These are phyloP conservation scores for Crocodylus rhombifer DNA, from an alignment of 2,797 vertebrate genomes.

Conservation along the genomic window DNA sequence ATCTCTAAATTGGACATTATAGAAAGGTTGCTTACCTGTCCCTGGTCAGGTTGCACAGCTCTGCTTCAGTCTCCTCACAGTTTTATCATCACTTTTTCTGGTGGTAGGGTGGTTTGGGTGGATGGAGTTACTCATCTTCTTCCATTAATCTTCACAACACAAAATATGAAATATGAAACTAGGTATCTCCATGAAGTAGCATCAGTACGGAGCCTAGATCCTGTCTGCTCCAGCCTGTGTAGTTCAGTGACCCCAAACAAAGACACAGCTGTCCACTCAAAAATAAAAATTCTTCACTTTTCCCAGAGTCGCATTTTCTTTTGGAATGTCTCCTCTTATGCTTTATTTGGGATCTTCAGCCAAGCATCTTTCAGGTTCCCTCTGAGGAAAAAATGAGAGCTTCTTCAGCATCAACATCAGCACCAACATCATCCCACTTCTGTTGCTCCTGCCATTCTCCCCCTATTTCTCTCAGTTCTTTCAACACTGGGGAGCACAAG, in stretches of 20 bases:
- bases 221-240: neutral
- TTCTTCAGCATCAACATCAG: too few species aligned
- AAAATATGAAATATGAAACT: too few species aligned
- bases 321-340: neutral
- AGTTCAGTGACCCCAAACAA: neutral
- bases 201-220: accelerated
- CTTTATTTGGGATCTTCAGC: accelerated
- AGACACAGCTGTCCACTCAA: neutral
- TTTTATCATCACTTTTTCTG: too few species aligned
- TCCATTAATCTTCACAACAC: neutral
- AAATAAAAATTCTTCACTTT: neutral
- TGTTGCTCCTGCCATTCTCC: too few species aligned
- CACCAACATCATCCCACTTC: too few species aligned
- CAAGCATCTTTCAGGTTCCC: neutral
- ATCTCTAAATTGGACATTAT: accelerated
- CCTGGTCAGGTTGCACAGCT: accelerated
- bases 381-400: neutral
- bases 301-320: neutral
- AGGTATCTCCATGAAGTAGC: accelerated
- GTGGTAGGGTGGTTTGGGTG: too few species aligned
- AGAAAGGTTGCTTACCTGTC: accelerated
- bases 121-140: neutral
- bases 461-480: too few species aligned
- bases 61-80: neutral
- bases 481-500: too few species aligned